phyloP scores from a whole-genome alignment of 2,888 invertebrate genomes.

The Eremobia ochroleuca region DNA sequence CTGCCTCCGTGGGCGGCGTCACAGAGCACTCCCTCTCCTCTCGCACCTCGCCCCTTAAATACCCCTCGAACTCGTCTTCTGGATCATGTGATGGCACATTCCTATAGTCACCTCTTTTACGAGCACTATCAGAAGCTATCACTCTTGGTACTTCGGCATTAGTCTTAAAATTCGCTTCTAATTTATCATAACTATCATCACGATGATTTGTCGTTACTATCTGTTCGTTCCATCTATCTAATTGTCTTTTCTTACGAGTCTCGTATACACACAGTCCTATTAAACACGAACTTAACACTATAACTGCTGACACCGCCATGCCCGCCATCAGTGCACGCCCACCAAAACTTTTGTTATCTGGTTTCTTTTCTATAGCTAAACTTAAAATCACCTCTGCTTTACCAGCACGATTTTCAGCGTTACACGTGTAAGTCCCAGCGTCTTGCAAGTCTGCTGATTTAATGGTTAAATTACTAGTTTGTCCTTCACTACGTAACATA shows the following conservation, averaged over 20 bases:
- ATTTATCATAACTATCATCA: slow-evolving; percentile 94
- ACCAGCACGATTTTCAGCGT: slow-evolving; percentile 95
- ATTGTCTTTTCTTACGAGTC: slow-evolving; percentile 91
- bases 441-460: slow-evolving; percentile 94
- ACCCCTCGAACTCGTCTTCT: slow-evolving; percentile 91
- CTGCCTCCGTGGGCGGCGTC: slow-evolving; percentile 79
- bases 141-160: slow-evolving; percentile 82
- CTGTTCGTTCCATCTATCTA: slow-evolving; percentile 89
- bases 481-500: slow-evolving; percentile 92
- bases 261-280: slow-evolving; percentile 93
- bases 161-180: slow-evolving; percentile 93
- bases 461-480: slow-evolving; percentile 94
- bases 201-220: slow-evolving; percentile 87
- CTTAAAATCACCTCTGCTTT: slow-evolving; percentile 94
- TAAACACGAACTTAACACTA: slow-evolving; percentile 93
- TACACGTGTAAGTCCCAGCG: slow-evolving; percentile 94
- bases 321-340: slow-evolving; percentile 92
- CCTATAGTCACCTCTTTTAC: slow-evolving; percentile 93
- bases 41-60: slow-evolving; percentile 79
- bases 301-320: slow-evolving; percentile 93
- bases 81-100: slow-evolving; percentile 94
- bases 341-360: slow-evolving; percentile 91
- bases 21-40: slow-evolving; percentile 77
- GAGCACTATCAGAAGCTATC: slow-evolving; percentile 80
- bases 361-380: slow-evolving; percentile 93